Evolutionary conservation across 2,113 vertebrate genomes (phyloP), one percentile per base, ranked within the genome.

Genomic region (Merops nubicus): DNA sequence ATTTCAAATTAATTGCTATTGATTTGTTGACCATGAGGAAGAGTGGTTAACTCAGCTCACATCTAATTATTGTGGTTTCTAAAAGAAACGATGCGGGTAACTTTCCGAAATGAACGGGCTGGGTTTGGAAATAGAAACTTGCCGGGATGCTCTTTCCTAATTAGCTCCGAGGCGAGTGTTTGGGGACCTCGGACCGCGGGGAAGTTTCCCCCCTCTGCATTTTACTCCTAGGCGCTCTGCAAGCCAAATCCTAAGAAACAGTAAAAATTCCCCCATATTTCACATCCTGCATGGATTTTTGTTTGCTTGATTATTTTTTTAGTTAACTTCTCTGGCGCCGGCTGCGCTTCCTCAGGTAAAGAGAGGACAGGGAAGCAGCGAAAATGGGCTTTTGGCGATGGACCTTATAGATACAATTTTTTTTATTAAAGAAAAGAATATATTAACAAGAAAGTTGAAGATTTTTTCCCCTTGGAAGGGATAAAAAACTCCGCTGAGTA

Each of bases 1-100:
- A 82, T 90, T 80, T 90, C 59, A 85, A 95, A 97, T 97, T 78
- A 96, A 96, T 95, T 94, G 65, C 84, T 90, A 92, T 94, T 91
- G 83, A 86, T 96, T 97, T 91, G 53, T 70, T 82, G 72, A 97
- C 91, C 63, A 88, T 93, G 51, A 97, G 62, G 50, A 94, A 86
- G 85, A 94, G 87, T 73, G 89, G 91, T 87, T 83, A 65, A 91
- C 91, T 50, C 53, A 36, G 54, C 77, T 72, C 75, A 83, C 73
- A 85, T 89, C 91, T 96, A 73, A 95, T 97, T 93, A 38, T 89
- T 94, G 75, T 25, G 33, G 53, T 62, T 91, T 85, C 79, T 85
- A 38, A 93, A 87, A 87, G 68, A 87, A 85, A 78, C 29, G 77
- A 82, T 50, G 65, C 8, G 59, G 73, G 42, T 50, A 43, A 70